phyloP scores from a whole-genome alignment of 2,888 invertebrate species.

The Eristalis arbustorum region DNA sequence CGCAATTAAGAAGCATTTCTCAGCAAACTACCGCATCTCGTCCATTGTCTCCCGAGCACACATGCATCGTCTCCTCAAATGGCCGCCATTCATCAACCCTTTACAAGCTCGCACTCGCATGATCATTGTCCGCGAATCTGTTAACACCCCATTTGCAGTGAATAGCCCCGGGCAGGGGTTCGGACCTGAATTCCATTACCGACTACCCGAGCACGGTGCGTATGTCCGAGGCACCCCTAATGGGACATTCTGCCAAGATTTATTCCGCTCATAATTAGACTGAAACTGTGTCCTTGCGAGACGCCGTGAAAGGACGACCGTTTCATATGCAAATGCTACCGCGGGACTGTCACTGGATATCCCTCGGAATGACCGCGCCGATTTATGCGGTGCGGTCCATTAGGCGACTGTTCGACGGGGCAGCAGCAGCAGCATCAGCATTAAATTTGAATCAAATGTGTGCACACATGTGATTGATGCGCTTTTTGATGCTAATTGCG shows the following conservation, averaged over 20 bases:
- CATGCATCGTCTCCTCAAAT: background rate
- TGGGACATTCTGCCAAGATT: constrained; percentile 64
- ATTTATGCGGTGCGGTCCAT: constrained; percentile 52
- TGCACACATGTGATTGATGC: constrained; percentile 65
- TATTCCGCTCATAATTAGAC: constrained; percentile 68
- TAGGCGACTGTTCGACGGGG: constrained; percentile 23
- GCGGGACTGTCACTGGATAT: constrained; percentile 49
- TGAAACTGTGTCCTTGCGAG: constrained; percentile 37
- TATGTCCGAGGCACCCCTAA: constrained; percentile 69
- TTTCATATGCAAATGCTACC: constrained; percentile 67
- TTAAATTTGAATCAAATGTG: constrained; percentile 55
- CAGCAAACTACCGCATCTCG: background rate
- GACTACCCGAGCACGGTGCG: constrained; percentile 17
- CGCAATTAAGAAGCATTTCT: background rate
- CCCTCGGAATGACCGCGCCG: constrained; percentile 59
- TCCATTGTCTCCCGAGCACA: background rate
- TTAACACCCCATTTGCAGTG: constrained; percentile 66
- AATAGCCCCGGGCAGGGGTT: constrained; percentile 26
- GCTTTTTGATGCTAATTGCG: constrained; percentile 60
- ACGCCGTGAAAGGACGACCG: constrained; percentile 19
- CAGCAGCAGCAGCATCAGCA: background rate
- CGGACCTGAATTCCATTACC: constrained; percentile 50
- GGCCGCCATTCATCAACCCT: constrained; percentile 39
- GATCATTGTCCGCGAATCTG: constrained; percentile 56
- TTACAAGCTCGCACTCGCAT: constrained; percentile 4